Evolutionary conservation across 2,797 vertebrate genomes (phyloP).

Genomic region (Monodelphis domestica): DNA sequence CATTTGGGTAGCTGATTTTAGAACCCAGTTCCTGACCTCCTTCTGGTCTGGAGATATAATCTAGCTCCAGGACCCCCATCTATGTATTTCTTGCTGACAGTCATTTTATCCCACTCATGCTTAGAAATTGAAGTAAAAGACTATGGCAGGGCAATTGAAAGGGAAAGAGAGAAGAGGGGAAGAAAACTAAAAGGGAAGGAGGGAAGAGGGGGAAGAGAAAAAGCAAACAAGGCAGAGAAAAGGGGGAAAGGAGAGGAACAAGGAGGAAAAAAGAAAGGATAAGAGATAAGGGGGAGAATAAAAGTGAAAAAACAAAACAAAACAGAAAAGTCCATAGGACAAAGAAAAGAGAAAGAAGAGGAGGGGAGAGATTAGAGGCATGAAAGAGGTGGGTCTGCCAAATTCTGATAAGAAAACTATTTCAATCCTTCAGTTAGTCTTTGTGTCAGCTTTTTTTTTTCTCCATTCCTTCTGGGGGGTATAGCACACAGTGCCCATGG

Average conservation of each 20-base stretch:
- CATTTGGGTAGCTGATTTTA: too few relatives aligned
- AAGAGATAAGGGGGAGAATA: not conserved
- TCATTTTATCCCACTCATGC: not conserved
- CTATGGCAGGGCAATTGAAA: not conserved
- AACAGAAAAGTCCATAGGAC: not conserved
- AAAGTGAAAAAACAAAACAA: too few relatives aligned
- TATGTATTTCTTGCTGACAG: rapidly evolving
- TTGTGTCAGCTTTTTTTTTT: not conserved
- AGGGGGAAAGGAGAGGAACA: rapidly evolving
- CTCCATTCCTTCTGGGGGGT: not conserved
- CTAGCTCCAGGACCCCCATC: not conserved
- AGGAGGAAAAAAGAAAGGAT: too few relatives aligned
- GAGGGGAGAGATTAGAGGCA: rapidly evolving
- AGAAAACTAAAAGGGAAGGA: not conserved
- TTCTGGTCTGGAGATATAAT: not conserved
- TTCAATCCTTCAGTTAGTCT: not conserved
- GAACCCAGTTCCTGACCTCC: not conserved
- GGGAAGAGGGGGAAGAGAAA: not conserved
- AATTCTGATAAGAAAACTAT: rapidly evolving
- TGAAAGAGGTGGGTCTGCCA: rapidly evolving
- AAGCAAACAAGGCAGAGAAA: too few relatives aligned
- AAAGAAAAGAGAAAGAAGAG: not conserved
- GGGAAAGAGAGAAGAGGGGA: not conserved
- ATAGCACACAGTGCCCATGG: not conserved
- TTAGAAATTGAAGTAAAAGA: not conserved